Conservation (phyloP, 2,797 vertebrate species). For the Myotis pilosus region DNA sequence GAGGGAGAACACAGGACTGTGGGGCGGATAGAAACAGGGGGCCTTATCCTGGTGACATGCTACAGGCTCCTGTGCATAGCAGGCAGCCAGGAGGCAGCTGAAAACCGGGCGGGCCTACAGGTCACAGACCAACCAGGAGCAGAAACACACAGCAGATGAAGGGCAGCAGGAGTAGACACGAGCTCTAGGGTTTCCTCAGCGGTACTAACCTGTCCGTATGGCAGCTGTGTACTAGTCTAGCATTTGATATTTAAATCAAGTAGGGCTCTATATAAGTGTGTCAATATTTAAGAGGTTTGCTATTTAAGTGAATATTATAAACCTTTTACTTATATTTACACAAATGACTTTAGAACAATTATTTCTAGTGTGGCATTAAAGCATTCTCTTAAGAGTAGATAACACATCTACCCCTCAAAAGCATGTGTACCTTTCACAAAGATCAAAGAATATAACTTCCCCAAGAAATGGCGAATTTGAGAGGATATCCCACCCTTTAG, state of each 20-base stretch:
- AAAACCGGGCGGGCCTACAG: rapidly evolving
- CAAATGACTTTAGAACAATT: background rate
- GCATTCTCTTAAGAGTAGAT: background rate
- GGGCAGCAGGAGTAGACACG: background rate
- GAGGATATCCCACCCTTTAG: background rate
- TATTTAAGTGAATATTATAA: background rate
- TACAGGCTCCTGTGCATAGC: background rate
- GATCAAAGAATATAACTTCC: background rate
- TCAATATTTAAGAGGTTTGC: background rate
- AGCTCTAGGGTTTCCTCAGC: background rate
- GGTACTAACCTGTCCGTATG: background rate
- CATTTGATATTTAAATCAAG: background rate
- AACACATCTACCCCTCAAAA: background rate
- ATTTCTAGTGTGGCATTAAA: background rate
- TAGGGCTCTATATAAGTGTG: background rate
- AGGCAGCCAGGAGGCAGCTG: too few relatives aligned
- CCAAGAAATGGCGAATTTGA: background rate
- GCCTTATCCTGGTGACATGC: too few relatives aligned
- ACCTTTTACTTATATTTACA: background rate
- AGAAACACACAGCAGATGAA: background rate
- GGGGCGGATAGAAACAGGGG: background rate
- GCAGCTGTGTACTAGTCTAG: background rate
- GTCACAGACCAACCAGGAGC: background rate
- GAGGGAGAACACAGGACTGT: background rate
- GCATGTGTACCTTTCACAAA: background rate